Evolutionary conservation across 2,113 vertebrate genomes (phyloP), one percentile per base, ranked within the genome.

Genomic region (Dryoscopus gambensis): DNA sequence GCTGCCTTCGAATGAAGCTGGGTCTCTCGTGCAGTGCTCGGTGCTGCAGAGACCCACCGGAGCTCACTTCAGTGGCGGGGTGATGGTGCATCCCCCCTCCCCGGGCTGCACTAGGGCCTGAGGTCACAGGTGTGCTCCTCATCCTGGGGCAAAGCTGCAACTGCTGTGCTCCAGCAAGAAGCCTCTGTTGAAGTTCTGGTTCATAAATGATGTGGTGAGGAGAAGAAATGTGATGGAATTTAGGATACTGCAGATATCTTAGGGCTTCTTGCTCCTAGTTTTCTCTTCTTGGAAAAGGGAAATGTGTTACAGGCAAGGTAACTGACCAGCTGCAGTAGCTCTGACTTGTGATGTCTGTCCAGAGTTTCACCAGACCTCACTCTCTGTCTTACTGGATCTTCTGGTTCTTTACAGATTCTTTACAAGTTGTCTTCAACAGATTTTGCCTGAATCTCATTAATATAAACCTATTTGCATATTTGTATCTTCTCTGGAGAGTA

Each of bases 51-150:
- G 17, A 19, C 15, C 27, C 73, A 37, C 53, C 60, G 84, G 31
- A 52, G 63, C 73, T 59, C 37, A 0, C 27, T 44, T 28, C 33
- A 37, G 27, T 19, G 12, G 2, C 0, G 0, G 50, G 39, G 57
- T 22, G 39, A 2, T 18, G 37, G 22, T 27, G 37, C 73, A 44
- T 23, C 46, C 21, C 28, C 22, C 53, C 46, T 77, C 33, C 53
- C 53, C 84, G 22, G 53, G 53, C 53, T 6, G 6, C 1, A 1
- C 33, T 6, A 0, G 31, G 37, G 5, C 33, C 53, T 35, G 27
- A 37, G 53, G 11, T 27, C 37, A 33, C 63, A 8, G 62, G 4
- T 35, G 23, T 35, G 56, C 30, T 3, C 49, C 56, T 75, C 27
- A 3, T 42, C 59, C 37, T 65, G 21, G 3, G 35, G 60, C 55